A percentile compares a stretch with the other conserved stretches of the same genome.
Conservation (phyloP, 30 jellyfish, hydroid and myxozoan genomes). For the Turritopsis rubra region DNA sequence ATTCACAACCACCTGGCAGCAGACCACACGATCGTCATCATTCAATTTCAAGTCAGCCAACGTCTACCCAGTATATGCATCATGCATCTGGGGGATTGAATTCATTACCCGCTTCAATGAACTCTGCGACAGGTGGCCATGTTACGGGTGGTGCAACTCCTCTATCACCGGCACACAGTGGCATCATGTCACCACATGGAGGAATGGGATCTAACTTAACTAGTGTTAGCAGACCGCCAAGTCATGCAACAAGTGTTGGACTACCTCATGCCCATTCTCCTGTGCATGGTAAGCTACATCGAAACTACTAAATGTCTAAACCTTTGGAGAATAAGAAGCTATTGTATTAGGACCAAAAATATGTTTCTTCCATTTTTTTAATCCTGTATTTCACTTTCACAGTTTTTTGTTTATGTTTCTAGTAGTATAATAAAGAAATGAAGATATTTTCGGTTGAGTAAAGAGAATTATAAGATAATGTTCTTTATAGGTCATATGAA, state of each 20-base stretch:
- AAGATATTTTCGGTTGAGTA: too few relatives aligned
- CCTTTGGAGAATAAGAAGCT: neutral
- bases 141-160: neutral
- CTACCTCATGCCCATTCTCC: neutral
- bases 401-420: neutral
- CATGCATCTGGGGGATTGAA: neutral
- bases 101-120: neutral
- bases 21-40: neutral
- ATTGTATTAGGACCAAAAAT: too few relatives aligned
- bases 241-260: neutral
- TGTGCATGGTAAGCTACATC: neutral
- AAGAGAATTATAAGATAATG: too few relatives aligned
- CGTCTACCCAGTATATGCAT: conserved; percentile 4
- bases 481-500: neutral
- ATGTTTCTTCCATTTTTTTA: too few relatives aligned
- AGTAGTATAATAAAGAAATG: too few relatives aligned
- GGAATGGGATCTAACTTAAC: neutral
- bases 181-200: neutral
- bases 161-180: neutral
- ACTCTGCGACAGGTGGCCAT: neutral
- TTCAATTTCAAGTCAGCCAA: neutral
- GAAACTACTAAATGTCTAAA: neutral
- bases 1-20: neutral
- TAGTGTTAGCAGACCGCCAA: neutral
- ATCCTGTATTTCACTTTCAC: too few relatives aligned